Conservation (phyloP, 2,797 vertebrate species). For the Apogon hyalosoma region DNA sequence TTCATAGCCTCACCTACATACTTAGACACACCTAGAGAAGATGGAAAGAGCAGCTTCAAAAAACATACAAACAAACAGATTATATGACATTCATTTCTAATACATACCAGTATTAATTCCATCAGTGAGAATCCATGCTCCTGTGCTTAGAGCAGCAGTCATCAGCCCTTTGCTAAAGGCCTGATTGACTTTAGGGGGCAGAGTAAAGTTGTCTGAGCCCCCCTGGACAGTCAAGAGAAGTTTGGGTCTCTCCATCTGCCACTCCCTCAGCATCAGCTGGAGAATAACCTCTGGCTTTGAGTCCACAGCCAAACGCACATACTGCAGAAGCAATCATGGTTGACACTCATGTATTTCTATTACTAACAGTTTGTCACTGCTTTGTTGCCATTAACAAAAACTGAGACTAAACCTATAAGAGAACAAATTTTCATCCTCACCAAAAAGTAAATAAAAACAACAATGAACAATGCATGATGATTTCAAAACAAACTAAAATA, state of each 20-base stretch:
- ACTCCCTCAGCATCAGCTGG: slow-evolving; percentile 93
- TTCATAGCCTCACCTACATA: slow-evolving; percentile 95
- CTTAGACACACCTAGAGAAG: slow-evolving; percentile 89
- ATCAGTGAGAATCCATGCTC: slow-evolving; percentile 96
- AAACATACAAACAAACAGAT: slow-evolving; percentile 7
- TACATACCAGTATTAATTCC: slow-evolving; percentile 91
- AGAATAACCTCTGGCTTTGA: slow-evolving; percentile 88
- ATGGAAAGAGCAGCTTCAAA: slow-evolving; percentile 14
- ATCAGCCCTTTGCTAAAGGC: slow-evolving; percentile 93
- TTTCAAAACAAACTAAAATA: no score
- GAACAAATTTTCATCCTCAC: no score
- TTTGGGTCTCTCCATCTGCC: slow-evolving; percentile 97
- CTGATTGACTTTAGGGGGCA: slow-evolving; percentile 89
- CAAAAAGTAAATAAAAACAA: no score
- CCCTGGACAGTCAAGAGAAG: slow-evolving; percentile 94
- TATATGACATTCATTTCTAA: background rate
- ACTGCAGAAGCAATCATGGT: slow-evolving; percentile 81
- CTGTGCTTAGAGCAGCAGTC: slow-evolving; percentile 92
- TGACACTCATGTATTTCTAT: no score
- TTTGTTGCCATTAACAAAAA: no score
- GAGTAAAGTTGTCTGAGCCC: slow-evolving; percentile 91
- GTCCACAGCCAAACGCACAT: slow-evolving; percentile 92
- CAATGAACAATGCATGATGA: no score
- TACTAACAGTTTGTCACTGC: no score
- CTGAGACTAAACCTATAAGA: no score